Percentiles rank a stretch among this genome's conserved stretches.
Conservation (phyloP, 2,797 vertebrate genomes). For the Gymnoscopelus microlampas region DNA sequence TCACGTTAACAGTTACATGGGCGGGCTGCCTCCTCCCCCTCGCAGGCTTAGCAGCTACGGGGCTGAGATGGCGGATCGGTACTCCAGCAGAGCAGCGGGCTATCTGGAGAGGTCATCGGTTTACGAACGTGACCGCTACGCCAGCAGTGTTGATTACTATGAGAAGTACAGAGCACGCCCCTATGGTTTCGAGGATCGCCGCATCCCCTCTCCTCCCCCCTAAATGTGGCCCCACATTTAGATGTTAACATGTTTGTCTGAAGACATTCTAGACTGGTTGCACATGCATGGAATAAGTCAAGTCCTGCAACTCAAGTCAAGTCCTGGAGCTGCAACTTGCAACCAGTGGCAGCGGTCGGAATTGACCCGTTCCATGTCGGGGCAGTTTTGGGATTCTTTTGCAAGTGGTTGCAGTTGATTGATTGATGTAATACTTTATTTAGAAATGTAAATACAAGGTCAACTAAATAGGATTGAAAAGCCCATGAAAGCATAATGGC, state of each 20-base stretch:
- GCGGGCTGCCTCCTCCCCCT: slow-evolving; percentile 61
- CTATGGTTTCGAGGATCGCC: slow-evolving; percentile 75
- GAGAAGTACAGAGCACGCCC: slow-evolving; percentile 77
- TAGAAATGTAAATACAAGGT: no score
- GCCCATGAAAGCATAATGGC: no score
- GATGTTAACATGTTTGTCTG: not conserved
- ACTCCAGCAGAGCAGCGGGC: slow-evolving; percentile 45
- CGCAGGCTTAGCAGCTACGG: slow-evolving; percentile 65
- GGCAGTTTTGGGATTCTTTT: no score
- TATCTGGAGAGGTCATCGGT: slow-evolving; percentile 63
- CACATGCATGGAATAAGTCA: no score
- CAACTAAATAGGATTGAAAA: no score
- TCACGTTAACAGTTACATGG: slow-evolving; percentile 55
- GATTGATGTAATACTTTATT: no score
- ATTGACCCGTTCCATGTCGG: no score
- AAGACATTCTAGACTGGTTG: slow-evolving; percentile 6
- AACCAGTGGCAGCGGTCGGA: no score
- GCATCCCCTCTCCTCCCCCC: slow-evolving; percentile 80
- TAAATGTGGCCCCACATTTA: not conserved
- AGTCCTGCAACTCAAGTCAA: no score
- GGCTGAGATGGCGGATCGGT: slow-evolving; percentile 60
- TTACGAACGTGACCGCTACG: slow-evolving; percentile 64
- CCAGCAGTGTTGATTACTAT: slow-evolving; percentile 71
- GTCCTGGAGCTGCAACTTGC: no score
- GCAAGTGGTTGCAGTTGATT: no score